phyloP scores from a whole-genome alignment of 2,113 vertebrate species.

The Acinonyx jubatus region DNA sequence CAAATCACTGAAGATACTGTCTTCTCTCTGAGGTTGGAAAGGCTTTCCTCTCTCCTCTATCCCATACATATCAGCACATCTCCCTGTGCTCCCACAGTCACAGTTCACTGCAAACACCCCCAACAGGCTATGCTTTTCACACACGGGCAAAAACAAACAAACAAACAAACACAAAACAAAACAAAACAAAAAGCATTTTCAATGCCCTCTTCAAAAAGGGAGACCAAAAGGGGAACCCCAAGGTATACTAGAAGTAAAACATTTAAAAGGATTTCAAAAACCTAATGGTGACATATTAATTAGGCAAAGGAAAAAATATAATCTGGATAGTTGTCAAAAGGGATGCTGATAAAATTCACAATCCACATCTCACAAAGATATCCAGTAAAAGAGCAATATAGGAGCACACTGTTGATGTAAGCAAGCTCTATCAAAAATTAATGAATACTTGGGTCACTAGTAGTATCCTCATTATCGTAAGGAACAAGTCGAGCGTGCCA shows the following conservation, averaged over 20 bases:
- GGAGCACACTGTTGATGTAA: not conserved
- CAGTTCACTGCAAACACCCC: not conserved
- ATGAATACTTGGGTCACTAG: not conserved
- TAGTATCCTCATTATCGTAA: not conserved
- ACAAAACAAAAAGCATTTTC: not conserved
- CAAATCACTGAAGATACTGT: not conserved
- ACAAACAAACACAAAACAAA: not conserved
- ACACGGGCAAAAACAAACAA: not conserved
- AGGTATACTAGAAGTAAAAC: not conserved
- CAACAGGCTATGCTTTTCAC: not conserved
- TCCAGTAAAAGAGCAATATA: not conserved
- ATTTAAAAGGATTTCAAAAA: conserved; percentile 23
- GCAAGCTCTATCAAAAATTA: conserved; percentile 30
- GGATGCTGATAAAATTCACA: conserved; percentile 15
- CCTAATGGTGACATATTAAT: not conserved
- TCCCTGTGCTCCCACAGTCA: not conserved
- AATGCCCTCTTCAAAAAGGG: not conserved
- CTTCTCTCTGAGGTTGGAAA: not conserved
- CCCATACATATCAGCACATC: not conserved
- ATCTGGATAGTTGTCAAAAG: not conserved
- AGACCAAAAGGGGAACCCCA: not conserved
- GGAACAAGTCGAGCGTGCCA: not conserved
- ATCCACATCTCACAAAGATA: conserved; percentile 31
- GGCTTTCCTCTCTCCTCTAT: too few relatives aligned
- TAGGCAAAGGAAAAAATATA: conserved; percentile 11